Base-by-base conservation (phyloP, 2,888 invertebrate genomes). In the Callosobruchus maculatus region DNA sequence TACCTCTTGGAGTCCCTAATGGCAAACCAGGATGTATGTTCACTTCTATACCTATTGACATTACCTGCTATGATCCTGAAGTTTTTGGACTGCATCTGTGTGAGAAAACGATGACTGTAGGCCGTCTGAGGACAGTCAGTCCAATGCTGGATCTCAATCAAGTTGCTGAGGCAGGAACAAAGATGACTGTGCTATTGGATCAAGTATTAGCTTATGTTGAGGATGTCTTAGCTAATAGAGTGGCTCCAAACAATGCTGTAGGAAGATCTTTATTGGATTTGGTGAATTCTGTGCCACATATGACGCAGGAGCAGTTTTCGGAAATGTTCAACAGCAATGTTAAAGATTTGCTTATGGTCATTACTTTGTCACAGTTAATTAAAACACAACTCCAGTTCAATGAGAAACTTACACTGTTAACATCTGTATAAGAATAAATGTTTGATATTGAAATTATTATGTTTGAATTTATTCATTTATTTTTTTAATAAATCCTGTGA, bases 301-400 rank as follows among this genome's bases (percentile, higher is more conserved):
- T 99, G 91, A 92, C 93, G 22, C 90, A 92, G 73, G 96, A 97
- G 84, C 94, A 97, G 85, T 97, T 98, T 87, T 96, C 97, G 67
- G 93, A 95, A 82, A 96, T 98, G 93, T 94, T 99, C 86, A 98
- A 98, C 85, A 94, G 97, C 81, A 96, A 97, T 84, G 95, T 98
- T 86, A 98, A 99, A 88, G 99, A 99, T 89, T 91, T 99, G 82
- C 90, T 99, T 82, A 99, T 99, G 99, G 97, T 97, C 68, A 94
- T 97, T 81, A 98, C 98, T 70, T 90, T 99, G 76, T 96, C 98
- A 20, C 98, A 98, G 85, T 90, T 99, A 76, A 96, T 97, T 83
- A 97, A 97, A 88, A 97, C 98, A 0, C 98, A 99, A 88, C 90
- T 99, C 82, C 95, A 97, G 84, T 90, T 99, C 73, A 98, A 98